Conservation (phyloP, 2,888 invertebrate genomes). For the Macrosiphum euphorbiae region DNA sequence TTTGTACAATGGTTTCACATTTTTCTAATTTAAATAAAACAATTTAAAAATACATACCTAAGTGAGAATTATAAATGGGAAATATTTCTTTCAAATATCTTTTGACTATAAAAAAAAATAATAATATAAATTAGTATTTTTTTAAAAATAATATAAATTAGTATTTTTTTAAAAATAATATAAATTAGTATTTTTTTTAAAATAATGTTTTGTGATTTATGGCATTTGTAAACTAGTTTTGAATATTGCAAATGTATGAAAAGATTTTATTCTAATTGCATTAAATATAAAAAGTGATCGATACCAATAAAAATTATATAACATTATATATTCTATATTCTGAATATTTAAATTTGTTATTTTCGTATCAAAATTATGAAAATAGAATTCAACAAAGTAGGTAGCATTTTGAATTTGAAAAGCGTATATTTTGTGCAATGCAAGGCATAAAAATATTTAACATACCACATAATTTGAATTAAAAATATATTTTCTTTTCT, state of each 20-base stretch:
- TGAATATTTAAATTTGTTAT: background rate
- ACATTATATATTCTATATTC: background rate
- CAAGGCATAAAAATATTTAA: background rate
- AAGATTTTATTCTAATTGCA: background rate
- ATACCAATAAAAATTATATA: background rate
- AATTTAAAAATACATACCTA: background rate
- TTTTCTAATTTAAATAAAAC: background rate
- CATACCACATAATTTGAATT: background rate
- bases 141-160: background rate
- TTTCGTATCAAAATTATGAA: no score
- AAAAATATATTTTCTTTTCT: background rate
- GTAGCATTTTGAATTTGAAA: background rate
- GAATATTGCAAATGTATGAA: background rate
- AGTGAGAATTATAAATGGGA: background rate
- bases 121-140: background rate
- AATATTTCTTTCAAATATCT: background rate
- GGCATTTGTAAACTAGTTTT: background rate
- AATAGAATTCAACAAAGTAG: background rate
- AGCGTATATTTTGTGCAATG: background rate
- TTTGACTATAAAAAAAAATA: background rate
- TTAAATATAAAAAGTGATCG: background rate
- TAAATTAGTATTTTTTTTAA: background rate
- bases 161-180: background rate
- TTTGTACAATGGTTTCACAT: background rate
- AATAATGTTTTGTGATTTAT: background rate